Evolutionary conservation across 2,113 vertebrate species (phyloP).

Genomic region (Anser brachyrhynchus): DNA sequence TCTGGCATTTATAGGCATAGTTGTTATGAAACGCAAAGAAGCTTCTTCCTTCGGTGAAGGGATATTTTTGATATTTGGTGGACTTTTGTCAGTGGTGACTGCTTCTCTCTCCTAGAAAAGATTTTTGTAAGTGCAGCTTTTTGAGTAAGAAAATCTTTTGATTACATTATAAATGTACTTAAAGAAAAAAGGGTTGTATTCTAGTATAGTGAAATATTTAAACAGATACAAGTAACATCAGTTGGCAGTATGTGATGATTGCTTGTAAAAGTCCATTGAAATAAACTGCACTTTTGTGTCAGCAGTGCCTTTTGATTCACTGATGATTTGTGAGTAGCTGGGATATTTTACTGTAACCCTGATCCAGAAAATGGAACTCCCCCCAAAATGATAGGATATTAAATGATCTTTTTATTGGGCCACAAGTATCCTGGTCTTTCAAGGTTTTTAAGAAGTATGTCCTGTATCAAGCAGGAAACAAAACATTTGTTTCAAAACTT

Average conservation of each 20-base stretch:
- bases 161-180: background rate
- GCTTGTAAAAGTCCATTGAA: background rate
- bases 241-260: background rate
- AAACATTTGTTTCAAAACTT: background rate
- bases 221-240: background rate
- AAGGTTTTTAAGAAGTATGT: background rate
- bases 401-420: background rate
- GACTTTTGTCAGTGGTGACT: background rate
- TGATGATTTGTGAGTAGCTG: background rate
- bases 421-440: background rate
- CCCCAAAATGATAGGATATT: background rate
- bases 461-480: background rate
- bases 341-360: background rate
- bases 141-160: background rate
- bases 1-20: background rate
- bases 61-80: background rate
- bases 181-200: background rate
- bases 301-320: accelerated
- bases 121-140: background rate
- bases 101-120: background rate
- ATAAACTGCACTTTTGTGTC: background rate
- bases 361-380: background rate
- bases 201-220: background rate
- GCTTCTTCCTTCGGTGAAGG: background rate
- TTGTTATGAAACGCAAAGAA: background rate